phyloP scores from a whole-genome alignment of 23 tunicate species.

The Clavelina lepadiformis region DNA sequence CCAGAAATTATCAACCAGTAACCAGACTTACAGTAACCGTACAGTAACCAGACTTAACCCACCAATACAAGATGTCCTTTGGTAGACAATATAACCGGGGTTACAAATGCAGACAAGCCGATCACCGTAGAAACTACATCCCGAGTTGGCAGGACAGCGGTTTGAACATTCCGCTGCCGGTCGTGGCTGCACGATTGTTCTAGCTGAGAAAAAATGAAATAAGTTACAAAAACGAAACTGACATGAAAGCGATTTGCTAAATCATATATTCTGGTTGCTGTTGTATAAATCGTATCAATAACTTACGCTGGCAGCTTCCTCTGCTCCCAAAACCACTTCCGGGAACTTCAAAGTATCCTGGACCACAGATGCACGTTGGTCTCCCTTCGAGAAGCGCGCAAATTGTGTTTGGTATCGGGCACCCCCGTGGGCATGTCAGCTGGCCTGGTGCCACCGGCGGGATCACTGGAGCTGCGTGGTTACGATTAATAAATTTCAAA shows the following conservation, averaged over 20 bases:
- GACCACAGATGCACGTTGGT: not conserved
- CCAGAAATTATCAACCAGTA: too few species aligned
- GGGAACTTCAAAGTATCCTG: conserved; percentile 1
- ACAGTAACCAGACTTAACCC: too few species aligned
- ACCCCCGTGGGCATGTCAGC: conserved; percentile 10
- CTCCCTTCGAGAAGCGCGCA: not conserved
- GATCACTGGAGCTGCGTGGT: too few species aligned
- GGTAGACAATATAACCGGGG: not conserved
- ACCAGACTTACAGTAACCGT: too few species aligned
- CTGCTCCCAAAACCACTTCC: too few species aligned
- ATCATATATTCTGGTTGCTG: not conserved
- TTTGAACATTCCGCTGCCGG: too few species aligned
- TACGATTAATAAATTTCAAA: too few species aligned
- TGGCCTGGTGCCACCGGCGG: not conserved
- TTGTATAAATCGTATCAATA: not conserved
- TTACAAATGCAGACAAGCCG: conserved; percentile 1
- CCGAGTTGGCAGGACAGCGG: conserved; percentile 4
- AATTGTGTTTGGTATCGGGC: not conserved
- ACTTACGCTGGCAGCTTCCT: not conserved
- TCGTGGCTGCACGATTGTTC: not conserved
- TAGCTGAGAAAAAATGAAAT: not conserved
- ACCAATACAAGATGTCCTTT: not conserved
- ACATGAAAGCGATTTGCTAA: not conserved
- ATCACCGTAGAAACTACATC: not conserved
- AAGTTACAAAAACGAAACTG: not conserved